Evolutionary conservation across 2,888 invertebrate genomes (phyloP).

Genomic region (Ichneumoninae sp.): DNA sequence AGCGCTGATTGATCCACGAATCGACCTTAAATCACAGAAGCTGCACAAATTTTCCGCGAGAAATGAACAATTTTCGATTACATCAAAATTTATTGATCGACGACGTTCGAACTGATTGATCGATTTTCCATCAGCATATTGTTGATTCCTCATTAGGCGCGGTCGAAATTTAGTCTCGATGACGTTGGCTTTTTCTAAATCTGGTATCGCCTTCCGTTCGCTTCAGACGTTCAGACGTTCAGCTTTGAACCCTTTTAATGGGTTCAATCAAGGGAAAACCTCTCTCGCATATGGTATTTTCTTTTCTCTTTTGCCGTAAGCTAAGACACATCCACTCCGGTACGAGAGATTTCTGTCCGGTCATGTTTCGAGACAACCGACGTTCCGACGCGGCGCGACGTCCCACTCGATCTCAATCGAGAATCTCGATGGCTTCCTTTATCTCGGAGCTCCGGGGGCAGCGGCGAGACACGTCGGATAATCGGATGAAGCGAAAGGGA

Average conservation of each 20-base stretch:
- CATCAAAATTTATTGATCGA: background rate
- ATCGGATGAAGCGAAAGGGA: constrained; percentile 66
- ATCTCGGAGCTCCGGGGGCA: constrained; percentile 22
- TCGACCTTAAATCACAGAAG: too few relatives aligned
- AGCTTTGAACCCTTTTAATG: background rate
- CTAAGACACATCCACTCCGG: background rate
- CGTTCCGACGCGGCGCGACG: constrained; percentile 53
- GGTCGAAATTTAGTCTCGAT: too few relatives aligned
- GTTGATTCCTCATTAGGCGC: too few relatives aligned
- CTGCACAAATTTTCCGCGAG: too few relatives aligned
- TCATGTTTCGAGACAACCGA: constrained; percentile 40
- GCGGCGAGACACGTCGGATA: constrained; percentile 39
- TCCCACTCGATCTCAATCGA: constrained; percentile 64
- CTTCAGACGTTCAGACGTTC: background rate
- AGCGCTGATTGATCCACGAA: too few relatives aligned
- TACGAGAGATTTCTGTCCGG: constrained; percentile 29
- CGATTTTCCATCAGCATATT: too few relatives aligned
- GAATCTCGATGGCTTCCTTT: constrained; percentile 61
- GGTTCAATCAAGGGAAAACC: background rate
- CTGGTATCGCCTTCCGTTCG: too few relatives aligned
- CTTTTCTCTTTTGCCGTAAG: background rate
- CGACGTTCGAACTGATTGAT: too few relatives aligned
- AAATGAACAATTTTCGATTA: too few relatives aligned
- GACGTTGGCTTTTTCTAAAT: too few relatives aligned
- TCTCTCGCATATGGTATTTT: background rate